phyloP scores from a whole-genome alignment of 2,113 vertebrate species.

The Pangasianodon hypophthalmus region DNA sequence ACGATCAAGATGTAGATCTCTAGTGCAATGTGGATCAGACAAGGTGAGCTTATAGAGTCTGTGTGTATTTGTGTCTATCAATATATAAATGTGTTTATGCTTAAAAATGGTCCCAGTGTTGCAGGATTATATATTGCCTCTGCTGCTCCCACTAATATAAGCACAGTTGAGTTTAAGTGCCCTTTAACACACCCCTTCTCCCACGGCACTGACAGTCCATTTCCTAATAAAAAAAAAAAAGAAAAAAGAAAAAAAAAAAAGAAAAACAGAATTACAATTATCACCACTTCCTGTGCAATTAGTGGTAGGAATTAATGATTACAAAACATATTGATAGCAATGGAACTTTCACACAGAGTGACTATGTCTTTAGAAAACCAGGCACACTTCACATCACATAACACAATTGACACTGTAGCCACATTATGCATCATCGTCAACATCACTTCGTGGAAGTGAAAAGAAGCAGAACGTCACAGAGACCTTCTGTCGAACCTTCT shows the following conservation, averaged over 20 bases:
- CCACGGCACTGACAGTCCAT: conserved; percentile 39
- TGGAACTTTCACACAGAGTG: conserved; percentile 41
- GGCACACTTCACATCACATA: conserved; percentile 43
- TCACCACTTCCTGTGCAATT: conserved; percentile 53
- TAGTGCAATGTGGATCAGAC: conserved; percentile 38
- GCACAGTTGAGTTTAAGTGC: conserved; percentile 57
- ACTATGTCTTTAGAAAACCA: conserved; percentile 50
- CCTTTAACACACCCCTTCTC: conserved; percentile 40
- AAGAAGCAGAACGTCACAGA: conserved; percentile 39
- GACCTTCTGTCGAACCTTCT: conserved; percentile 40
- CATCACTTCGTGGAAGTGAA: conserved; percentile 51
- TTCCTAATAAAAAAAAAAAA: neutral
- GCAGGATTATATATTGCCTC: conserved; percentile 47
- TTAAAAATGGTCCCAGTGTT: conserved; percentile 58
- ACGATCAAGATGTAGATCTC: neutral
- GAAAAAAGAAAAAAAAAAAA: neutral
- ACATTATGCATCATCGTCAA: conserved; percentile 33
- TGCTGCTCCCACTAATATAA: conserved; percentile 53
- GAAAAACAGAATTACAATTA: conserved; percentile 7
- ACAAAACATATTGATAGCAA: conserved; percentile 48
- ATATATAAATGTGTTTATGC: conserved; percentile 2
- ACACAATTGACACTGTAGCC: conserved; percentile 30
- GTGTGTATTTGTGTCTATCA: conserved; percentile 19
- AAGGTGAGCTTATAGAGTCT: conserved; percentile 36
- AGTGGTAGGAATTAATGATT: conserved; percentile 58